Conservation (phyloP, 2,113 vertebrate species). For the Sus scrofa region DNA sequence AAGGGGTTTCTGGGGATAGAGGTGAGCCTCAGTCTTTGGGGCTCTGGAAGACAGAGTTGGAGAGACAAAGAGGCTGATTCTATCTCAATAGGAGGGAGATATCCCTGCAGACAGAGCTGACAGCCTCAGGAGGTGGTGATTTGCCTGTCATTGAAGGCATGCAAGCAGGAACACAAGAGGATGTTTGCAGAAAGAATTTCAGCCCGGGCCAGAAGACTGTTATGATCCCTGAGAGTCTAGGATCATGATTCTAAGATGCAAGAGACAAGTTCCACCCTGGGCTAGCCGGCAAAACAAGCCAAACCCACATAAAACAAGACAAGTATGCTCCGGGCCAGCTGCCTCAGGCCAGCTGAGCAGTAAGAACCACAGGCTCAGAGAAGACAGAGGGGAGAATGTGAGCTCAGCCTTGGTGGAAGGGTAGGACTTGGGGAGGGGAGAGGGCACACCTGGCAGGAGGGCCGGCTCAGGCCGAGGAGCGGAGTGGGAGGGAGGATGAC, state of each 20-base stretch:
- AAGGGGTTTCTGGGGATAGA: background rate
- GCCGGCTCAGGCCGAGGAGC: background rate
- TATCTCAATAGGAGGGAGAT: background rate
- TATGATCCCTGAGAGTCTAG: constrained; percentile 39
- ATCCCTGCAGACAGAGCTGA: background rate
- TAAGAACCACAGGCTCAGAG: background rate
- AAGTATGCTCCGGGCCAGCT: constrained; percentile 51
- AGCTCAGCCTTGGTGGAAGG: background rate
- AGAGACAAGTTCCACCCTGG: constrained; percentile 65
- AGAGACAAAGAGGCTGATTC: background rate
- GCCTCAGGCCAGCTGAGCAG: background rate
- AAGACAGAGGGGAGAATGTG: background rate
- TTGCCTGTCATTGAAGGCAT: background rate
- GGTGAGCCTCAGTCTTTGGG: background rate
- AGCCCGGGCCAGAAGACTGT: constrained; percentile 36
- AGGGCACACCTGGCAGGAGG: background rate
- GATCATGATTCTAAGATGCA: constrained; percentile 46
- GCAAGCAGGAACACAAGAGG: constrained; percentile 13
- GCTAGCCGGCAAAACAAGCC: constrained; percentile 53
- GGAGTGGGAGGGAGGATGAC: background rate
- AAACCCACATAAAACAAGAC: constrained; percentile 80
- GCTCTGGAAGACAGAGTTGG: background rate
- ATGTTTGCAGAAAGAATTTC: background rate
- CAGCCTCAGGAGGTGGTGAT: background rate
- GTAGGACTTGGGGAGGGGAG: background rate